Evolutionary conservation across 2,797 vertebrate genomes (phyloP).

Genomic region (Adrianichthys oophorus): DNA sequence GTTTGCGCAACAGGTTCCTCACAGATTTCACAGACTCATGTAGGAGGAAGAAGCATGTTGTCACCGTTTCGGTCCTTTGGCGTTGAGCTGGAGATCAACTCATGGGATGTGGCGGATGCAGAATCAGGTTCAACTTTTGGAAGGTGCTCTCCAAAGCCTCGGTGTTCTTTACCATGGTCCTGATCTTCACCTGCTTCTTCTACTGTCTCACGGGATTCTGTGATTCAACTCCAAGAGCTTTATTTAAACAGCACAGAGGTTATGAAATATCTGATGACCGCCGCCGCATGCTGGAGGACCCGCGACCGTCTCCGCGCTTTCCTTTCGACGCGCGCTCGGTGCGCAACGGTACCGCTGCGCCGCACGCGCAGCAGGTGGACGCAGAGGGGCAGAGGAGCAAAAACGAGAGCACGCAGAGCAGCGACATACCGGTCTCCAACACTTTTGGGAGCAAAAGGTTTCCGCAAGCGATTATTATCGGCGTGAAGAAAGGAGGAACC

Average conservation of each 20-base stretch:
- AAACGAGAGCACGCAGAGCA: neutral
- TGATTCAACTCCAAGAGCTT: slow-evolving; percentile 66
- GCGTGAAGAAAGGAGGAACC: slow-evolving; percentile 93
- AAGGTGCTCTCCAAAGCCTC: slow-evolving; percentile 75
- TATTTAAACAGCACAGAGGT: slow-evolving; percentile 33
- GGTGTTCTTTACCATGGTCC: slow-evolving; percentile 78
- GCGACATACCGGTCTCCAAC: slow-evolving; percentile 67
- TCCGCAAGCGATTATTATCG: slow-evolving; percentile 90
- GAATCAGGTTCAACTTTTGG: slow-evolving; percentile 76
- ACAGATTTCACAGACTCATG: slow-evolving; percentile 28
- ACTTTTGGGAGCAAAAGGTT: slow-evolving; percentile 76
- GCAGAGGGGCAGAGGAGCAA: slow-evolving; percentile 2
- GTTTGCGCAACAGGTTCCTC: slow-evolving; percentile 63
- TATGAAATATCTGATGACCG: slow-evolving; percentile 48
- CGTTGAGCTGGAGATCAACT: slow-evolving; percentile 71
- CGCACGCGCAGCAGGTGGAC: slow-evolving; percentile 44
- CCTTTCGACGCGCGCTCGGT: slow-evolving; percentile 2
- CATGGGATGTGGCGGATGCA: slow-evolving; percentile 89
- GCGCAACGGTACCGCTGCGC: slow-evolving; percentile 38
- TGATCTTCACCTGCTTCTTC: slow-evolving; percentile 81
- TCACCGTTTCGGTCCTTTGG: slow-evolving; percentile 50
- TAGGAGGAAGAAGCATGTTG: slow-evolving; percentile 68
- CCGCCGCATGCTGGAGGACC: slow-evolving; percentile 34
- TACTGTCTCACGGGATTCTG: slow-evolving; percentile 77
- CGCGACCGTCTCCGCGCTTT: slow-evolving; percentile 31